Evolutionary conservation across 2,113 vertebrate species (phyloP).

Genomic region (Indicator indicator): DNA sequence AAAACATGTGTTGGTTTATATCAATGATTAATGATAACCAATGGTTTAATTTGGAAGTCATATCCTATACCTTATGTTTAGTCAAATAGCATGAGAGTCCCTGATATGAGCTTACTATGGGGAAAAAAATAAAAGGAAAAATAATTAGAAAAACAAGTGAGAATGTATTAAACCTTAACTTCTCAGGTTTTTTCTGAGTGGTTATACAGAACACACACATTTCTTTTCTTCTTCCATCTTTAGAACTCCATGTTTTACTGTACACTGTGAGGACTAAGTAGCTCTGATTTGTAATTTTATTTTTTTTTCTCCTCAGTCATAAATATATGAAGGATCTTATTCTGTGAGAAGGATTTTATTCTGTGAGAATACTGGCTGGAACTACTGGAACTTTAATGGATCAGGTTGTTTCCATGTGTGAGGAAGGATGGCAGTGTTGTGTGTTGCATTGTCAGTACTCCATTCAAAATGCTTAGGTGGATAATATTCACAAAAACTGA

Average conservation of each 20-base stretch:
- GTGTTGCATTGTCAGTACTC: background rate
- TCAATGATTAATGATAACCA: background rate
- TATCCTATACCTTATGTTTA: background rate
- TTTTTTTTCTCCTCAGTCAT: background rate
- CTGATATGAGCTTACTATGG: background rate
- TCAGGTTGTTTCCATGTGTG: background rate
- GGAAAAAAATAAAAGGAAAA: fast-evolving
- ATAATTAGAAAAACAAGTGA: background rate
- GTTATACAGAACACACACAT: fast-evolving
- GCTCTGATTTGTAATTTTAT: background rate
- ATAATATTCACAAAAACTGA: conserved; percentile 12
- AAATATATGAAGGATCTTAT: background rate
- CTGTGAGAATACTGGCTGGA: background rate
- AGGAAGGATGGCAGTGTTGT: background rate
- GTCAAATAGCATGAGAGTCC: background rate
- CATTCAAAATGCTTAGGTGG: conserved; percentile 39
- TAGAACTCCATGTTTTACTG: background rate
- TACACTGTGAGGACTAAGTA: background rate
- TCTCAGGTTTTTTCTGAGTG: background rate
- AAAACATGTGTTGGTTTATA: background rate
- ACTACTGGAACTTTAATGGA: background rate
- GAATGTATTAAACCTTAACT: background rate
- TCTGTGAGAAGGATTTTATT: background rate
- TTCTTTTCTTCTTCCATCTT: background rate
- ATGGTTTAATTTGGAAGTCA: background rate